Evolutionary conservation across 2,888 invertebrate species (phyloP), one percentile per base, ranked within the genome.

Genomic region (Agrochola macilenta): DNA sequence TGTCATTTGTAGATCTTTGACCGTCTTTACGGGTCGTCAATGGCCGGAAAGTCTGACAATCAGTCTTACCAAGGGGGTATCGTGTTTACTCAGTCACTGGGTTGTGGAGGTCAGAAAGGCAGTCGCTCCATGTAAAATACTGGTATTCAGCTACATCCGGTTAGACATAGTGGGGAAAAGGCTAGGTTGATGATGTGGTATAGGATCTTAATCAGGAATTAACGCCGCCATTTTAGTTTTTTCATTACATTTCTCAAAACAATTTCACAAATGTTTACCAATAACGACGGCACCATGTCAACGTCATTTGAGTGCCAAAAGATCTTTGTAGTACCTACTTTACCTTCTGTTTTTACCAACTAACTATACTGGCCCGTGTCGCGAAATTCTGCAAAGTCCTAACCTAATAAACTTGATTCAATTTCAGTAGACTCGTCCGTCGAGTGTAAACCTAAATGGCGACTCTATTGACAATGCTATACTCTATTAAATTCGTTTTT

Each of bases 331-430:
- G 26, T 5, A 26, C n/a, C n/a, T n/a, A n/a, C 14, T n/a, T 11
- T 35, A n/a, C 49, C 26, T 39, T 73, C 11, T 73, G 26, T 49
- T 26, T 35, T 7, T 26, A 17, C 26, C 23, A n/a, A 20, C 9
- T 14, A 63, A 17, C 5, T 52, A 9, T 46, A 17, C 26, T 2
- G 14, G 11, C 39, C n/a, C 5, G n/a, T 69, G 26, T 54, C 35
- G 54, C 69, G 12, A 69, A 70, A 78, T 39, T 78, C 79, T 54
- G 35, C 43, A 46, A 79, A 71, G 17, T 39, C 70, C 26, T 74
- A 66, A 85, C 68, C 69, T 39, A 66, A 74, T 74, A 76, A 77
- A 74, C 58, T 60, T 69, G 74, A 83, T 81, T 85, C 65, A 60
- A 69, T 82, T 87, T 63, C 63, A 72, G 69, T 60, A 52, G 43